Percentiles rank a stretch among this genome's conserved stretches.
Evolutionary conservation across 2,888 invertebrate genomes (phyloP).

Genomic region (Entomobrya multifasciata): DNA sequence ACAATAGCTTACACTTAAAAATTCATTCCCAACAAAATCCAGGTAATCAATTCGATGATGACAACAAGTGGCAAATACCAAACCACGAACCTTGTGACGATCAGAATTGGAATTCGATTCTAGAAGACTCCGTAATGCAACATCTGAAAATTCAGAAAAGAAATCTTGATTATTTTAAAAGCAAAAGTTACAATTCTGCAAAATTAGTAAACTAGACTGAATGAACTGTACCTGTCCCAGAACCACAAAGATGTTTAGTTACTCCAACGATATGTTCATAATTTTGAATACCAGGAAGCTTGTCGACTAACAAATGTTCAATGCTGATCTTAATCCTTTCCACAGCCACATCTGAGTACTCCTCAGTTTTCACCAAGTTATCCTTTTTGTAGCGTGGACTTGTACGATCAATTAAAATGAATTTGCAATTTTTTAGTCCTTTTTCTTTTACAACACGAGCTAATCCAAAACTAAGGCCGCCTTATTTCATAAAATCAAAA

Average conservation of each 20-base stretch:
- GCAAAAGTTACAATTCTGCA: too few species aligned
- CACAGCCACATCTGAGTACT: constrained; percentile 81
- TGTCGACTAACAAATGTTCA: constrained; percentile 87
- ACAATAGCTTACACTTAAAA: constrained; percentile 83
- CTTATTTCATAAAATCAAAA: constrained; percentile 81
- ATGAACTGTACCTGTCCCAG: constrained; percentile 90
- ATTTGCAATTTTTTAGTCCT: constrained; percentile 82
- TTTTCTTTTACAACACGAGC: constrained; percentile 84
- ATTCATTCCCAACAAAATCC: constrained; percentile 86
- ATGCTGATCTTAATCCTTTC: constrained; percentile 90
- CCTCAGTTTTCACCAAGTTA: constrained; percentile 83
- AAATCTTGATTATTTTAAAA: too few species aligned
- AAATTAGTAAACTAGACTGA: too few species aligned
- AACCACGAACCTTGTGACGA: constrained; percentile 82
- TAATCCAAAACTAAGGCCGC: constrained; percentile 90
- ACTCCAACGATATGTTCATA: constrained; percentile 85
- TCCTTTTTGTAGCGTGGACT: constrained; percentile 91
- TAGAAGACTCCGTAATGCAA: constrained; percentile 87
- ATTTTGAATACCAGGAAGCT: constrained; percentile 83
- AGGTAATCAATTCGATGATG: constrained; percentile 91
- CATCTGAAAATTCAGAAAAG: constrained; percentile 83
- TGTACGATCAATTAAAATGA: constrained; percentile 90
- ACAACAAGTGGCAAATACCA: constrained; percentile 93
- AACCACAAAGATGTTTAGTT: constrained; percentile 95
- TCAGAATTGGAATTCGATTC: constrained; percentile 81